Evolutionary conservation across 2,113 vertebrate species (phyloP), one percentile per base, ranked within the genome.

Genomic region (Chamaea fasciata): DNA sequence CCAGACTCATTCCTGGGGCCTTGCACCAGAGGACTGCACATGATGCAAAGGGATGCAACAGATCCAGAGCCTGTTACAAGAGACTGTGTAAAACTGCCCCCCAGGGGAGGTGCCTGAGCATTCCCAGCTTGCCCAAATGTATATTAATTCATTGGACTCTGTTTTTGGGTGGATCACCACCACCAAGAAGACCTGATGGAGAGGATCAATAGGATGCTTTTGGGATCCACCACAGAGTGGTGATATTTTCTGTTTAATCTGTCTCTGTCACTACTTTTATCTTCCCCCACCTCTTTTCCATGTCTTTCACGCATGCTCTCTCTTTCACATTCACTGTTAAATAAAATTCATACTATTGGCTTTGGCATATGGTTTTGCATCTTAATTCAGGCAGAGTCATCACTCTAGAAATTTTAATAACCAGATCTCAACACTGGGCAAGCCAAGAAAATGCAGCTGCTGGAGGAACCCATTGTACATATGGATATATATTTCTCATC

Each of bases 391-490:
- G 31, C 17, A 77, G 31, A 68, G 9, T 17, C 17, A 37, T 50
- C 6, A 15, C 23, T 46, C 35, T 37, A 27, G 59, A 68, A 52
- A 15, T 44, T 68, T 77, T 68, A 22, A 22, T 68, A 68, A 50
- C 35, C 0, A 0, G 13, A 30, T 31, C 37, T 44, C 37, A 68
- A 8, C 17, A 37, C 7, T 33, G 20, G 14, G 28, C 9, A 73
- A 7, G 22, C 17, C 23, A 15, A 26, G 2, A 68, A 63, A 83
- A 63, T 1, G 2, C 28, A 77, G 17, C 7, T 68, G 16, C 20
- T 76, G 39, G 19, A 69, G 27, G 6, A 14, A 49, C 2, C 6
- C 18, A 6, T 5, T 39, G 13, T 47, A 26, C 12, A 8, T 23
- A 47, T 13, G 2, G 28, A 10, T 55, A 14, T 26, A 4, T n/a